A percentile compares a stretch with the other conserved stretches of the same genome.
Evolutionary conservation across 2,113 vertebrate species (phyloP).

Genomic region (Gila orcuttii): DNA sequence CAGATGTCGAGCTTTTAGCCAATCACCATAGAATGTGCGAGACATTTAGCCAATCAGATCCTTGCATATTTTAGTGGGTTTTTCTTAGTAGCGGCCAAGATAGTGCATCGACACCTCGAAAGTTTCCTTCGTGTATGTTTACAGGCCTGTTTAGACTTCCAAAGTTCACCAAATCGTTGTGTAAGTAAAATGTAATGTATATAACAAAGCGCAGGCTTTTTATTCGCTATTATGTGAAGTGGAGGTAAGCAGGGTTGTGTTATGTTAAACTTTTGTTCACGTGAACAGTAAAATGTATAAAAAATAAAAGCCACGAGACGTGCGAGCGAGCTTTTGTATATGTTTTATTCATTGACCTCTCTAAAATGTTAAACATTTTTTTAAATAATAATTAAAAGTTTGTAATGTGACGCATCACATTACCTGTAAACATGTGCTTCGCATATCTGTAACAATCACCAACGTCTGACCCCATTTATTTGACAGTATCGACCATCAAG

Average conservation of each 20-base stretch:
- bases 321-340: not conserved
- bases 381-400: not conserved
- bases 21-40: not conserved
- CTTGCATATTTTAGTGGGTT: not conserved
- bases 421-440: conserved; percentile 37
- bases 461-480: not conserved
- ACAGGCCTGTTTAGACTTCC: not conserved
- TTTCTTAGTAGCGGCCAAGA: conserved; percentile 25
- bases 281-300: not conserved
- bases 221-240: not conserved
- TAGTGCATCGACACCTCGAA: conserved; percentile 36
- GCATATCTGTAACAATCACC: not conserved
- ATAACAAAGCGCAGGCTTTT: not conserved
- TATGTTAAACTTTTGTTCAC: not conserved
- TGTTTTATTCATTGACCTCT: not conserved
- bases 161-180: not conserved
- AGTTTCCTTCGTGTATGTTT: conserved; percentile 27
- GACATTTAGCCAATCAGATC: conserved; percentile 27
- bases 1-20: not conserved
- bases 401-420: not conserved
- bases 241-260: not conserved
- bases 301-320: not conserved
- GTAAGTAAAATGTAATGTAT: conserved; percentile 40
- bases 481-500: not conserved
- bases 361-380: not conserved